Base-by-base conservation (phyloP, 1,140 invertebrate genomes). In the Metopolophium dirhodum region DNA sequence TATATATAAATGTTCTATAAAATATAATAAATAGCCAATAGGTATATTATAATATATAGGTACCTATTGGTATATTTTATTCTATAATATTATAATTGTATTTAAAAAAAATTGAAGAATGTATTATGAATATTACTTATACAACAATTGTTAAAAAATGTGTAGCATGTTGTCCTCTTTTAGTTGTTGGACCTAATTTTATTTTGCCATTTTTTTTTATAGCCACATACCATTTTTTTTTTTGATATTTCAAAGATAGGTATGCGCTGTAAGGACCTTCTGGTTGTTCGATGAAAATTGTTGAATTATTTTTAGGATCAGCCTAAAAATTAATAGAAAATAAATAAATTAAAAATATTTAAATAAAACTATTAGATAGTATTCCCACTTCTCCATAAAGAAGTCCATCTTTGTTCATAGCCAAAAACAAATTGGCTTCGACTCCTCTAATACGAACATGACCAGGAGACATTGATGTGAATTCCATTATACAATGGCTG, bases 121-220 rank as follows among this genome's bases (percentile, higher is more conserved):
- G 18, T 54, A 88, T 2, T 11, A 26, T 23, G 18, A 54, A 41
- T 85, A 45, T 45, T 45, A 54, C 51, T 22, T 54, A 85, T 11
- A 85, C 83, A 23, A n/a, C 20, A 88, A 95, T 95, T 11, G 96
- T 95, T 90, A 96, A 94, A 95, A 97, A 97, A 94, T 96, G 96
- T 94, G 96, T 96, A 4, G 97, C 96, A 94, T 96, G 96, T 94
- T 97, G 96, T 26, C 96, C 96, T 95, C 95, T 96, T 47, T 94
- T 95, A 1, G 97, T 97, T 94, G 95, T 96, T 7, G 95, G 94
- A 1, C 96, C 97, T 22, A 95, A 95, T 94, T 97, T 97, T 41
- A 95, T 95, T 94, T 96, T 96, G 26, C 96, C 96, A 51, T 96
- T 96, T 94, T 96, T 96, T 94, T 97, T 97, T 86, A 97, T 96